Evolutionary conservation across 1,140 invertebrate species (phyloP).

Genomic region (Magallana gigas): DNA sequence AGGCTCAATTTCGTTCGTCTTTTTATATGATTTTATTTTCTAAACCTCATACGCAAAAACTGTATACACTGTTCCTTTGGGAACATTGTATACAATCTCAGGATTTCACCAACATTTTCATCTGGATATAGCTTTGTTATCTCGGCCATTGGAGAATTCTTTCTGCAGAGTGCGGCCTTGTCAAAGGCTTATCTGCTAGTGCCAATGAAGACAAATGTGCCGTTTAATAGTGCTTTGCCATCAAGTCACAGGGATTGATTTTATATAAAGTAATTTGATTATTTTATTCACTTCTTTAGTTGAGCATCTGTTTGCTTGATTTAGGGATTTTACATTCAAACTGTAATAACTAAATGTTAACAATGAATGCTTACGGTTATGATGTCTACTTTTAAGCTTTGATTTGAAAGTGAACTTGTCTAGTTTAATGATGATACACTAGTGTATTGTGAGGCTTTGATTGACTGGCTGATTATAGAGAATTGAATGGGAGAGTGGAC

Average conservation of each 20-base stretch:
- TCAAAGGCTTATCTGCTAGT: neutral
- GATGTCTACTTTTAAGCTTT: too few species aligned
- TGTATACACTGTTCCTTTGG: neutral
- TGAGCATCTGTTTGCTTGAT: neutral
- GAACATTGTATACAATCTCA: constrained; percentile 3
- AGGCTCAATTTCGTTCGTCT: too few species aligned
- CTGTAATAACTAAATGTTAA: too few species aligned
- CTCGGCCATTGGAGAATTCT: neutral
- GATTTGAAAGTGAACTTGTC: too few species aligned
- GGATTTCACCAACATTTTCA: neutral
- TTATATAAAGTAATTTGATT: constrained; percentile 18
- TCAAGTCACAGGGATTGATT: constrained; percentile 6
- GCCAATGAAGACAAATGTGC: neutral
- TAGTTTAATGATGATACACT: too few species aligned
- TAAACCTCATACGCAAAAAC: too few species aligned
- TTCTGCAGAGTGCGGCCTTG: neutral
- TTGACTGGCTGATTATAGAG: too few species aligned
- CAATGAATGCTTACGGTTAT: too few species aligned
- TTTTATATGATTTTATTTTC: too few species aligned
- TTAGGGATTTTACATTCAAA: too few species aligned
- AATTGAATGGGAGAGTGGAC: too few species aligned
- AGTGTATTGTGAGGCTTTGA: too few species aligned
- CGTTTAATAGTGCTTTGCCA: neutral
- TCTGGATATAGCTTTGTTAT: neutral
- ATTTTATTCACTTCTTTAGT: neutral